These are phyloP conservation scores for Nothobranchius kuhntae DNA, from an alignment of 2,113 vertebrate species.

Conservation along the genomic window DNA sequence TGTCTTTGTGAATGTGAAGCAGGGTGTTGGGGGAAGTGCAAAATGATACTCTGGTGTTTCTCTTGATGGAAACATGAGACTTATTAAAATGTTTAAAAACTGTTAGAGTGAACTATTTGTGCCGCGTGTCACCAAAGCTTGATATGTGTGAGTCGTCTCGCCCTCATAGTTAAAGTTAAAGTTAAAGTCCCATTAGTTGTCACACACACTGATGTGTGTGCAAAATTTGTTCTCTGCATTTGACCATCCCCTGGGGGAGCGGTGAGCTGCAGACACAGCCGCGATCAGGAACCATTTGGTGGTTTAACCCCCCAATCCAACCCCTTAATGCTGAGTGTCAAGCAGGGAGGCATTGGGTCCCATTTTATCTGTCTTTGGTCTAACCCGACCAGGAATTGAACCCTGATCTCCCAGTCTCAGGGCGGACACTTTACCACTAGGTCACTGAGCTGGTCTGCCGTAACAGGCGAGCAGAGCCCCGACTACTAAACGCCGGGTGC, in stretches of 20 bases:
- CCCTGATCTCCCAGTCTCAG: too few species aligned
- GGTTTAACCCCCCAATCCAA: too few species aligned
- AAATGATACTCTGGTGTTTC: conserved; percentile 44
- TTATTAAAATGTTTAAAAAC: conserved; percentile 44
- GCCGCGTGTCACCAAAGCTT: conserved; percentile 13
- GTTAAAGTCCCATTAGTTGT: conserved; percentile 3
- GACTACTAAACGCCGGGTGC: conserved; percentile 65
- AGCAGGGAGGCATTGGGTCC: too few species aligned
- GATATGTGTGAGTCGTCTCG: conserved; percentile 28
- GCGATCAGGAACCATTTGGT: too few species aligned
- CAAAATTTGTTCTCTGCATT: too few species aligned
- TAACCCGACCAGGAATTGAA: too few species aligned
- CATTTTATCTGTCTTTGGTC: too few species aligned
- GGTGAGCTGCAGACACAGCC: too few species aligned
- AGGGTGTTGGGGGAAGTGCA: conserved; percentile 40
- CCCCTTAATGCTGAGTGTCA: too few species aligned
- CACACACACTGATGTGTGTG: too few species aligned
- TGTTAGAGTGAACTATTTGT: neutral
- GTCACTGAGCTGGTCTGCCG: neutral
- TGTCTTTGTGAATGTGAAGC: conserved; percentile 23
- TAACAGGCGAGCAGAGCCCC: conserved; percentile 61
- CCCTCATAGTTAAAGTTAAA: conserved; percentile 29
- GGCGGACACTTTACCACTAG: too few species aligned
- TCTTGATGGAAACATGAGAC: conserved; percentile 18
- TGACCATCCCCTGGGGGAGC: too few species aligned